Evolutionary conservation across 2,113 vertebrate genomes (phyloP).

Genomic region (Bos indicus): DNA sequence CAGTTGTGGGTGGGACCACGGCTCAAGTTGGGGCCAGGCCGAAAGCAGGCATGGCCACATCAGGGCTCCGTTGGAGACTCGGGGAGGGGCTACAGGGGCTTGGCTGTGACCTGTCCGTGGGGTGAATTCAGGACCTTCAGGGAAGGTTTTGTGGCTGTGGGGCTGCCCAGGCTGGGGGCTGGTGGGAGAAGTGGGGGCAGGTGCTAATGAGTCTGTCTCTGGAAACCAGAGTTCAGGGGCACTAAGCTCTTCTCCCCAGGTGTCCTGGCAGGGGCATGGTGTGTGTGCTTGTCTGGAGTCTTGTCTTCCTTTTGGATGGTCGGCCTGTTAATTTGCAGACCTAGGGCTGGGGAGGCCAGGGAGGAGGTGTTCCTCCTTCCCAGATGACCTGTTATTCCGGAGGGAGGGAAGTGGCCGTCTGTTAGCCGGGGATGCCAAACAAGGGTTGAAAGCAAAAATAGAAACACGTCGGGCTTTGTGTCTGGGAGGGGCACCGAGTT

Average conservation of each 20-base stretch:
- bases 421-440: slow-evolving; percentile 58
- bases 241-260: neutral
- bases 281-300: neutral
- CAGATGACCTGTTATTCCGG: slow-evolving; percentile 12
- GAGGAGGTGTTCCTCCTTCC: slow-evolving; percentile 11
- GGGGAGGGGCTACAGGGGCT: neutral
- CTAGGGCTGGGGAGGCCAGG: neutral
- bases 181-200: neutral
- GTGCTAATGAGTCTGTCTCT: neutral
- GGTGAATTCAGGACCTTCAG: neutral
- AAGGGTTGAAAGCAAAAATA: slow-evolving; percentile 71
- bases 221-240: neutral
- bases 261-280: neutral
- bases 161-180: neutral
- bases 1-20: neutral
- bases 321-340: neutral
- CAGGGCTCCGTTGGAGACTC: neutral
- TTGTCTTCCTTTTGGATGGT: neutral
- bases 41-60: neutral
- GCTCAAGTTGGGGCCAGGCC: neutral
- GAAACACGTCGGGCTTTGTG: slow-evolving; percentile 36
- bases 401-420: slow-evolving; percentile 32
- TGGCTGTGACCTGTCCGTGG: neutral
- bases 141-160: neutral
- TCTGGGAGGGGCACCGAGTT: slow-evolving; percentile 52